These are phyloP conservation scores for Endomychus coccineus DNA, from an alignment of 2,888 invertebrate species.

Conservation along the genomic window DNA sequence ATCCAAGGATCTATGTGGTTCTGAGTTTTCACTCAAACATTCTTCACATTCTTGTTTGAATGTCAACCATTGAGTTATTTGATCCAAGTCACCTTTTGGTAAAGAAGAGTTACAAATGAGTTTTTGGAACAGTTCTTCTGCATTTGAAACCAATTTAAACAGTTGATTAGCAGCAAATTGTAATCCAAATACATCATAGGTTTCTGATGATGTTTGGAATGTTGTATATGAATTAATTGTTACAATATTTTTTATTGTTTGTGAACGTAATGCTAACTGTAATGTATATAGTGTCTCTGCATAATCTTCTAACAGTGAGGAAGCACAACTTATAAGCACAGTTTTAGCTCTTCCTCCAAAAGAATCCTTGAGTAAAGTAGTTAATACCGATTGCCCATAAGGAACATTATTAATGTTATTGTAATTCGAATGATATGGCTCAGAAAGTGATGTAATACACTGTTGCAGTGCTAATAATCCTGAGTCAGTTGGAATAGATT, in stretches of 20 bases:
- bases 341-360: conserved; percentile 71
- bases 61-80: conserved; percentile 76
- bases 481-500: conserved; percentile 51
- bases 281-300: conserved; percentile 63
- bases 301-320: conserved; percentile 59
- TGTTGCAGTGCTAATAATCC: conserved; percentile 60
- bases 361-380: conserved; percentile 63
- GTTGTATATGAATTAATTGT: conserved; percentile 57
- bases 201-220: conserved; percentile 34
- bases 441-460: conserved; percentile 53
- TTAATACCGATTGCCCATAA: conserved; percentile 60
- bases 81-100: conserved; percentile 64
- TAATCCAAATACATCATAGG: conserved; percentile 56
- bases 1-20: conserved; percentile 47
- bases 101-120: conserved; percentile 63
- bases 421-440: conserved; percentile 34
- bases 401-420: conserved; percentile 32
- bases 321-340: conserved; percentile 64
- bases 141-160: conserved; percentile 75
- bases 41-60: conserved; percentile 83
- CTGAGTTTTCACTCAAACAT: conserved; percentile 57
- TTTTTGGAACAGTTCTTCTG: conserved; percentile 74
- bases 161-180: conserved; percentile 79
- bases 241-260: conserved; percentile 63
- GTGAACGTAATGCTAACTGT: conserved; percentile 58